Evolutionary conservation across 2,113 vertebrate genomes (phyloP).

Genomic region (Urocynchramus pylzowi): DNA sequence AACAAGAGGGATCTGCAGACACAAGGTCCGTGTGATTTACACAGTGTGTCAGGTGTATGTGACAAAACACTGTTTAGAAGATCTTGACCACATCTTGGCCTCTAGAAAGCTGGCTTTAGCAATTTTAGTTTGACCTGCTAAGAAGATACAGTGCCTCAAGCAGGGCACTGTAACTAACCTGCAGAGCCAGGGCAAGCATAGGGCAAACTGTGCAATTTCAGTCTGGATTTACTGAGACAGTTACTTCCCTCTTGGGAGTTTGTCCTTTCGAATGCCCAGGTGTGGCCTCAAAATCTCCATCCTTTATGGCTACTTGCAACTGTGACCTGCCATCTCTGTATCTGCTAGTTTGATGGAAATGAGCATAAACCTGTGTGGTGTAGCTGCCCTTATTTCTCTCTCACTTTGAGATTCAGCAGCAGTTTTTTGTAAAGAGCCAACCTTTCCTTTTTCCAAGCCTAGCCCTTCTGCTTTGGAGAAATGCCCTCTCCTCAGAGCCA

Average conservation of each 20-base stretch:
- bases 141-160: not conserved
- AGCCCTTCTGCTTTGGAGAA: not conserved
- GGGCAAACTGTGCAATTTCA: not conserved
- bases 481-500: not conserved
- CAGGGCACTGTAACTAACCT: not conserved
- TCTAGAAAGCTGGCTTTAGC: not conserved
- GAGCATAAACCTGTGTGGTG: not conserved
- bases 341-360: not conserved
- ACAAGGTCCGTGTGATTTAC: not conserved
- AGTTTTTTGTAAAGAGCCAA: not conserved
- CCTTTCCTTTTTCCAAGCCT: not conserved
- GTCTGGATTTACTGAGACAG: not conserved
- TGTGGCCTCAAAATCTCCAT: not conserved
- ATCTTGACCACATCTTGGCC: not conserved
- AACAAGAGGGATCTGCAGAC: not conserved
- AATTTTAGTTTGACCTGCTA: not conserved
- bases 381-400: not conserved
- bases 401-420: not conserved
- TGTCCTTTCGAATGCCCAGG: not conserved
- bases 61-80: not conserved
- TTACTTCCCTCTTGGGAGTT: not conserved
- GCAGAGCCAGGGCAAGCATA: not conserved
- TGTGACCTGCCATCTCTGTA: not conserved
- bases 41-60: accelerated
- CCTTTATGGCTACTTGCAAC: not conserved